These are phyloP conservation scores for Halesus radiatus DNA, from an alignment of 1,140 invertebrate genomes.

Conservation along the genomic window DNA sequence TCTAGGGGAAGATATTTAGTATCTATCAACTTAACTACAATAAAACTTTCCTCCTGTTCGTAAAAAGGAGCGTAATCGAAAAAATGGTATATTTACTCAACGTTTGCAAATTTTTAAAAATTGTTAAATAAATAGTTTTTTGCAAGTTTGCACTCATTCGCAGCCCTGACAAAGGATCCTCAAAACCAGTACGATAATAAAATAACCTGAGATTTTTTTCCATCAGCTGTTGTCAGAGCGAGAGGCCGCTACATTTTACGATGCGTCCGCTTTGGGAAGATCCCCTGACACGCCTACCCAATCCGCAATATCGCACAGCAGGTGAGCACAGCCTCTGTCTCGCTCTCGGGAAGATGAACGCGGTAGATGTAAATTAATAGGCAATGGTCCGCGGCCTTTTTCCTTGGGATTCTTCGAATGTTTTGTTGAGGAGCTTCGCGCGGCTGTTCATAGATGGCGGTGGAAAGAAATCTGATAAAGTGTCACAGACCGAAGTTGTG, in stretches of 20 bases:
- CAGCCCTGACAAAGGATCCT: not conserved
- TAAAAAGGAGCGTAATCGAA: too few relatives aligned
- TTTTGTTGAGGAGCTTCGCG: constrained; percentile 32
- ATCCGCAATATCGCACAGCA: constrained; percentile 54
- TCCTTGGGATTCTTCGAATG: constrained; percentile 27
- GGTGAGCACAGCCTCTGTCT: constrained; percentile 43
- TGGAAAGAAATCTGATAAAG: not conserved
- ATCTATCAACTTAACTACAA: too few relatives aligned
- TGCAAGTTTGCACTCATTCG: not conserved
- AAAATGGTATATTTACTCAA: too few relatives aligned
- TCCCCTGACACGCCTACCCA: constrained; percentile 49
- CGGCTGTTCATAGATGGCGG: constrained; percentile 35
- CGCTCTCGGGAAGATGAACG: constrained; percentile 46
- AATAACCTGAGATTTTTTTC: constrained; percentile 5
- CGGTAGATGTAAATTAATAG: constrained; percentile 53
- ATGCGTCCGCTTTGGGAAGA: constrained; percentile 17
- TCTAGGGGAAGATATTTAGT: too few relatives aligned
- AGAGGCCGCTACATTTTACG: constrained; percentile 38
- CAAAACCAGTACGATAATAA: not conserved
- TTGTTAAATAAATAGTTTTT: too few relatives aligned
- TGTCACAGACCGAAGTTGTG: not conserved
- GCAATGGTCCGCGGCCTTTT: not conserved
- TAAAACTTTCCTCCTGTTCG: too few relatives aligned
- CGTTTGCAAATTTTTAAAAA: too few relatives aligned
- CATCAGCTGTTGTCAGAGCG: constrained; percentile 53